Evolutionary conservation across 2,797 vertebrate genomes (phyloP), one percentile per base, ranked within the genome.

Genomic region (Australoheros facetus): DNA sequence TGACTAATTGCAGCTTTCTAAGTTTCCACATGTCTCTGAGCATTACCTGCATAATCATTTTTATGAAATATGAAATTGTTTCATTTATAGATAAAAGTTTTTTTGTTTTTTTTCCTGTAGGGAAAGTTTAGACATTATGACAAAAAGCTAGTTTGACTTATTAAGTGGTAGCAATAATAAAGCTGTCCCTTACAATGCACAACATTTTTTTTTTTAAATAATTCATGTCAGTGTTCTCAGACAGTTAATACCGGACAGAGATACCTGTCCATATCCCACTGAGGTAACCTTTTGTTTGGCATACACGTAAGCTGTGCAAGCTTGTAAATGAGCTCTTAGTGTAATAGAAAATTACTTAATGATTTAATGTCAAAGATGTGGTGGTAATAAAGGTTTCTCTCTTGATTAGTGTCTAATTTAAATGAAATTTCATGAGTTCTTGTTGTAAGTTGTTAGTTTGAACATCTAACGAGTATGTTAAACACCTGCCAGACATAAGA

Each of bases 1-100:
- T 81, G 56, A 81, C 74, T 88, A 79, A 86, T 82, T 82, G 79
- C 70, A 71, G 73, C 34, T 77, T 75, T 60, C 70, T 56, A 56
- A 79, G 59, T 57, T 28, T 8, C 42, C 1, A 7, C 72, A 78
- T 62, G 19, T 79, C 74, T 85, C 58, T 45, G 54, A 83, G 66
- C 62, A 77, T 48, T 26, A 55, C 73, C 66, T 57, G 19, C 78
- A 72, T 62, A 75, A 77, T 48, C 73, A 79, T 17, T 28, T 32
- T 48, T 85, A 81, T 77, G 51, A 85, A 82, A 85, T 79, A 37
- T 37, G 9, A 37, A 37, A 37, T 34, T 77, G 74, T 30, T 64
- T 83, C 60, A 60, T 77, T 83, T 53, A 57, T 32, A 51, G 30
- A 21, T 13, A 78, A 2, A 58, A 23, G 53, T 26, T 58, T 56